Evolutionary conservation across 2,888 invertebrate genomes (phyloP).

Genomic region (Sesamia inferens): DNA sequence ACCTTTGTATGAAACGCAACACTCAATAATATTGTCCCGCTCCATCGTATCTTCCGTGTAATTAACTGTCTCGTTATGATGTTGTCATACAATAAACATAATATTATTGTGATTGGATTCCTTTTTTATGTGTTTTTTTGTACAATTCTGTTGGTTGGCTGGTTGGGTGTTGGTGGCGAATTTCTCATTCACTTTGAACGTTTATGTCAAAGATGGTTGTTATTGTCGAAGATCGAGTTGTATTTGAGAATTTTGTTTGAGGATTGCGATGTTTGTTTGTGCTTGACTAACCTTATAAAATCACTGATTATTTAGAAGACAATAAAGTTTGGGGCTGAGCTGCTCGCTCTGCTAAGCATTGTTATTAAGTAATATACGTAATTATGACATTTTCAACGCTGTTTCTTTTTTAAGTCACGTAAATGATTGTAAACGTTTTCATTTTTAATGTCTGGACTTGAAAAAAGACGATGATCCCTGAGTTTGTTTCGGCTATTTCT

Average conservation of each 20-base stretch:
- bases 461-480: too few species aligned
- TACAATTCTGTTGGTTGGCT: slow-evolving; percentile 23
- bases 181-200: slow-evolving; percentile 2
- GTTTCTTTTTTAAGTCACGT: too few species aligned
- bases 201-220: slow-evolving; percentile 18
- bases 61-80: slow-evolving; percentile 66
- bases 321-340: too few species aligned
- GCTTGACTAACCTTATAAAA: too few species aligned
- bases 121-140: slow-evolving; percentile 38
- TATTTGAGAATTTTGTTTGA: not conserved
- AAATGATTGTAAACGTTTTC: too few species aligned
- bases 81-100: slow-evolving; percentile 57
- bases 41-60: slow-evolving; percentile 70
- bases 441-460: too few species aligned
- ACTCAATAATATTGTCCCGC: slow-evolving; percentile 67
- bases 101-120: slow-evolving; percentile 54
- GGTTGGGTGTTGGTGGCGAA: not conserved
- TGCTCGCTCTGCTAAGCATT: too few species aligned
- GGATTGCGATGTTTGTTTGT: slow-evolving; percentile 4
- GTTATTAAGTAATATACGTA: too few species aligned
- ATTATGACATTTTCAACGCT: too few species aligned
- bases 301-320: too few species aligned
- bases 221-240: not conserved
- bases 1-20: slow-evolving; percentile 65
- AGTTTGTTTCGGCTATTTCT: too few species aligned